phyloP scores from a whole-genome alignment of 2,888 invertebrate genomes.

The Boloria selene region DNA sequence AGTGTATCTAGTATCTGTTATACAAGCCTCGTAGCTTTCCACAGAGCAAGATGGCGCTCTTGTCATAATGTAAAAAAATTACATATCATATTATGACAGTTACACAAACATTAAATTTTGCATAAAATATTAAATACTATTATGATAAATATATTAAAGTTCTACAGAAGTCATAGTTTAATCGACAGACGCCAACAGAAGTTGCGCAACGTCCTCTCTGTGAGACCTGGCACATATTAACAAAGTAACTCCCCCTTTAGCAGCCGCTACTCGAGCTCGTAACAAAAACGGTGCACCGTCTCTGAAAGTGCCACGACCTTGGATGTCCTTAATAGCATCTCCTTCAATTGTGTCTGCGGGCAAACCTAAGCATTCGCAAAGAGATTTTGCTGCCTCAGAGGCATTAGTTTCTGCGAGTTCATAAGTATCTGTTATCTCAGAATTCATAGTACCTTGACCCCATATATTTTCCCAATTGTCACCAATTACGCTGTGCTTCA shows the following conservation, averaged over 20 bases:
- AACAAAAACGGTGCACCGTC: conserved; percentile 95
- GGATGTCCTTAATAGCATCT: conserved; percentile 70
- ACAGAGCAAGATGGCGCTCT: too few relatives aligned
- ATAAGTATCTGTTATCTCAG: conserved; percentile 96
- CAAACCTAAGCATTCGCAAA: conserved; percentile 69
- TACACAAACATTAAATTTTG: too few relatives aligned
- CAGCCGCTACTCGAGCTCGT: conserved; percentile 89
- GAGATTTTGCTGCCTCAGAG: conserved; percentile 65
- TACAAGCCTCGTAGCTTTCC: too few relatives aligned
- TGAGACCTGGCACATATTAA: conserved; percentile 94
- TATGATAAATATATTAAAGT: too few relatives aligned
- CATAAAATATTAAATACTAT: too few relatives aligned
- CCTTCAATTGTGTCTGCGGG: conserved; percentile 63
- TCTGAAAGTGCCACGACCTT: conserved; percentile 89
- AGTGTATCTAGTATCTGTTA: too few relatives aligned
- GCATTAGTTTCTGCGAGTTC: conserved; percentile 85
- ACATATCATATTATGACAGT: too few relatives aligned
- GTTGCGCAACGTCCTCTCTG: conserved; percentile 92
- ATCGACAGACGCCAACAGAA: conserved; percentile 93
- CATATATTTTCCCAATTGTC: conserved; percentile 85
- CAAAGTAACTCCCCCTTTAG: conserved; percentile 93
- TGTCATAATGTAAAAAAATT: too few relatives aligned
- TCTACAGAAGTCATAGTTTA: conserved; percentile 60
- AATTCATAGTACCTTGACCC: conserved; percentile 86
- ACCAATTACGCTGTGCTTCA: conserved; percentile 56